Evolutionary conservation across 2,797 vertebrate genomes (phyloP).

Genomic region (Crenichthys baileyi): DNA sequence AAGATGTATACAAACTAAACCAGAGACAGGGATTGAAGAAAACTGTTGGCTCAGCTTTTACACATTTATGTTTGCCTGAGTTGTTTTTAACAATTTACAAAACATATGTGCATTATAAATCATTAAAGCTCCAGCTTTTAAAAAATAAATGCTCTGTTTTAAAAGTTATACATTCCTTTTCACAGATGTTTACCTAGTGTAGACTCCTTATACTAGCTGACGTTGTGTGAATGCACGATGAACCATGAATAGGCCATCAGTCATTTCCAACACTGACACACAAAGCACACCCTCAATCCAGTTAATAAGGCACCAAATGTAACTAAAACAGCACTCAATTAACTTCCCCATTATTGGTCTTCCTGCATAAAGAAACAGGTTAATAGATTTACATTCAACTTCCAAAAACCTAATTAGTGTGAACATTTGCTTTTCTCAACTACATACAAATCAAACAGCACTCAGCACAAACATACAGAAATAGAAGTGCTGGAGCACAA

Average conservation of each 20-base stretch:
- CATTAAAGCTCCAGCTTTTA: not conserved
- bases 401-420: slow-evolving; percentile 52
- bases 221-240: not conserved
- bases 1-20: not conserved
- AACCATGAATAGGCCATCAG: not conserved
- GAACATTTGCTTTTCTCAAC: slow-evolving; percentile 41
- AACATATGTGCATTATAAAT: not conserved
- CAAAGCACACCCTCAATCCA: not conserved
- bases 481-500: slow-evolving; percentile 51
- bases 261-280: slow-evolving; percentile 8
- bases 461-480: slow-evolving; percentile 57
- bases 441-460: slow-evolving; percentile 41
- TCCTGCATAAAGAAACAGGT: slow-evolving; percentile 33
- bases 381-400: slow-evolving; percentile 46
- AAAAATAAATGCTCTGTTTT: not conserved
- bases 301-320: slow-evolving; percentile 12
- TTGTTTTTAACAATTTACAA: too few species aligned
- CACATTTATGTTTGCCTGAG: not conserved
- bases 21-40: not conserved
- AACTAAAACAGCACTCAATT: slow-evolving; percentile 30
- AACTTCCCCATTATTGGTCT: slow-evolving; percentile 19
- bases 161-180: not conserved
- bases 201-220: not conserved
- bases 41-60: not conserved
- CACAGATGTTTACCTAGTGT: not conserved